These are phyloP conservation scores for Capitulum mitella DNA, from an alignment of 2,888 invertebrate species.

Conservation along the genomic window DNA sequence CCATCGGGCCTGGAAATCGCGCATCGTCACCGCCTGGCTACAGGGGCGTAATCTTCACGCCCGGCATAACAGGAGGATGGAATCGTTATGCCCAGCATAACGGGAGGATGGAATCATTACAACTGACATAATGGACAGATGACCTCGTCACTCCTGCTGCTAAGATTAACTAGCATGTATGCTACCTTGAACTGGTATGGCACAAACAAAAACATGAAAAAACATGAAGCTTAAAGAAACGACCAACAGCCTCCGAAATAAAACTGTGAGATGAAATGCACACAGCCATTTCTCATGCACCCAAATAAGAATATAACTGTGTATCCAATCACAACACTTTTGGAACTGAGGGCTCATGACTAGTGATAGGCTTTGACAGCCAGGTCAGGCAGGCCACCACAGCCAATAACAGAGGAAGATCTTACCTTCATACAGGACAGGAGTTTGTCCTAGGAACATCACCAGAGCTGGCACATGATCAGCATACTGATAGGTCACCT, in stretches of 20 bases:
- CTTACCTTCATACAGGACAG: constrained; percentile 5
- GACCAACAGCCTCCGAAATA: not conserved
- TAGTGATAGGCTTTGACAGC: not conserved
- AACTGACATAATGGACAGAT: too few species aligned
- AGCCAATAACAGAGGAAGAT: not conserved
- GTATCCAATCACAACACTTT: not conserved
- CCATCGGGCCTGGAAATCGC: not conserved
- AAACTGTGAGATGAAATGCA: not conserved
- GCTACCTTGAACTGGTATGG: too few species aligned
- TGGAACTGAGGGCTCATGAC: not conserved
- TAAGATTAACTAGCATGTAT: not conserved
- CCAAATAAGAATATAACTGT: not conserved
- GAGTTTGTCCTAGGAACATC: not conserved
- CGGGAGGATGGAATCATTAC: not conserved
- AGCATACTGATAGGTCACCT: not conserved
- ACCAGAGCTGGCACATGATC: not conserved
- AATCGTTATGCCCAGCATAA: not conserved
- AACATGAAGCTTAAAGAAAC: not conserved
- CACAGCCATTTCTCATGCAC: not conserved
- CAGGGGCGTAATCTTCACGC: not conserved
- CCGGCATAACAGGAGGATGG: not conserved
- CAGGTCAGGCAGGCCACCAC: not conserved
- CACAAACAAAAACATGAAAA: too few species aligned
- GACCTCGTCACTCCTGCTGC: too few species aligned
- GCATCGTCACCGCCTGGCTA: not conserved